These are phyloP conservation scores for Myotis daubentonii DNA, from an alignment of 2,797 vertebrate genomes.

Conservation along the genomic window DNA sequence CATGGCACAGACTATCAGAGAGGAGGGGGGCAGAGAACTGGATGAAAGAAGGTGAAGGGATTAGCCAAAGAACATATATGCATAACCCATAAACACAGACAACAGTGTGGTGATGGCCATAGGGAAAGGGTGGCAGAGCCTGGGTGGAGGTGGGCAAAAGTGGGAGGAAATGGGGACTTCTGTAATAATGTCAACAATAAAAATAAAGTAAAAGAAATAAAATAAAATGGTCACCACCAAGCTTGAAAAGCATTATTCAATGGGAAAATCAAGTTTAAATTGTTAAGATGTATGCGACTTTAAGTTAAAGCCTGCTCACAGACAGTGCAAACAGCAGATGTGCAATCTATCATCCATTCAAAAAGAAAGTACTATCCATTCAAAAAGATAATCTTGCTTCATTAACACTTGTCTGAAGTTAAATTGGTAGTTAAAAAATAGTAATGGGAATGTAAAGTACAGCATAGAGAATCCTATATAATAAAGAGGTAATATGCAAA, in stretches of 20 bases:
- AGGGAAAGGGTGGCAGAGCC: neutral
- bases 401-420: neutral
- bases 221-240: conserved; percentile 81
- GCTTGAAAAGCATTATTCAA: conserved; percentile 79
- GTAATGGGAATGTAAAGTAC: neutral
- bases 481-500: too few species aligned
- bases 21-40: neutral
- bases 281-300: conserved; percentile 80
- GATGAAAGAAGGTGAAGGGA: neutral
- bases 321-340: neutral
- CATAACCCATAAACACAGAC: neutral
- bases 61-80: neutral
- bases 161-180: neutral
- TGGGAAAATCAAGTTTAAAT: conserved; percentile 74
- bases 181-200: neutral
- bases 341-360: neutral
- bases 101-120: neutral
- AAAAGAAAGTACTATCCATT: neutral
- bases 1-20: neutral
- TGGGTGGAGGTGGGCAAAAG: neutral
- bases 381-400: neutral
- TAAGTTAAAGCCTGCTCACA: neutral
- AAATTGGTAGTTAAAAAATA: neutral
- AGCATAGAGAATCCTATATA: neutral
- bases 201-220: neutral